phyloP scores from a whole-genome alignment of 1,140 invertebrate species.

The Zaprionus capensis region DNA sequence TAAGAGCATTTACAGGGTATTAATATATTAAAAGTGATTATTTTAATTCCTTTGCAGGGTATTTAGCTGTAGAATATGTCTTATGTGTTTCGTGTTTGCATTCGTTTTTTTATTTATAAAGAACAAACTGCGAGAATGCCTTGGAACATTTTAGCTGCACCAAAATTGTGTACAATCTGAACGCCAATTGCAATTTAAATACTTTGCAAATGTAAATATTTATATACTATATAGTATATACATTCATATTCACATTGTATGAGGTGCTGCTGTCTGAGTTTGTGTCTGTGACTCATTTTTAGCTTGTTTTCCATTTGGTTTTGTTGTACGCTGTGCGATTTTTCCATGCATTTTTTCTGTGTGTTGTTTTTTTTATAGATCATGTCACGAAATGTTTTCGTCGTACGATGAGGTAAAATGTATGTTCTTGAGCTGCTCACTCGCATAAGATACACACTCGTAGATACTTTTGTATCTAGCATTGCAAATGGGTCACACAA shows the following conservation, averaged over 20 bases:
- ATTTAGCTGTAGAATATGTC: neutral
- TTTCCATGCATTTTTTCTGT: conserved; percentile 48
- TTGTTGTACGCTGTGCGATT: neutral
- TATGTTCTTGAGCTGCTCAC: conserved; percentile 24
- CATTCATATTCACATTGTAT: conserved; percentile 26
- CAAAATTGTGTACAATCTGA: conserved; percentile 31
- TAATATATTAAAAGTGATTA: too few species aligned
- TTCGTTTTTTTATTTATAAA: conserved; percentile 53
- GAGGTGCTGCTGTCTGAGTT: conserved; percentile 17
- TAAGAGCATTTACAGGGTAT: too few species aligned
- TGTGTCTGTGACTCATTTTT: conserved; percentile 51
- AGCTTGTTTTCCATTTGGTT: conserved; percentile 49
- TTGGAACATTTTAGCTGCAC: conserved; percentile 27
- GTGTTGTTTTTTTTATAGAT: conserved; percentile 47
- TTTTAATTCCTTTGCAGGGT: neutral
- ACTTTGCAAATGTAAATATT: conserved; percentile 51
- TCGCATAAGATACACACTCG: conserved; percentile 10
- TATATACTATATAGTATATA: conserved; percentile 21
- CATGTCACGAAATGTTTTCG: conserved; percentile 74
- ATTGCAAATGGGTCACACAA: conserved; percentile 35
- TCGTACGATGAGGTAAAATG: conserved; percentile 29
- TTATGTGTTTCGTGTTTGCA: neutral
- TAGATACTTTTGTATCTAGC: conserved; percentile 27
- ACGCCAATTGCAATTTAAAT: conserved; percentile 71
- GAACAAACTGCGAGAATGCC: conserved; percentile 32